Evolutionary conservation across 2,797 vertebrate genomes (phyloP).

Genomic region (Erethizon dorsatum): DNA sequence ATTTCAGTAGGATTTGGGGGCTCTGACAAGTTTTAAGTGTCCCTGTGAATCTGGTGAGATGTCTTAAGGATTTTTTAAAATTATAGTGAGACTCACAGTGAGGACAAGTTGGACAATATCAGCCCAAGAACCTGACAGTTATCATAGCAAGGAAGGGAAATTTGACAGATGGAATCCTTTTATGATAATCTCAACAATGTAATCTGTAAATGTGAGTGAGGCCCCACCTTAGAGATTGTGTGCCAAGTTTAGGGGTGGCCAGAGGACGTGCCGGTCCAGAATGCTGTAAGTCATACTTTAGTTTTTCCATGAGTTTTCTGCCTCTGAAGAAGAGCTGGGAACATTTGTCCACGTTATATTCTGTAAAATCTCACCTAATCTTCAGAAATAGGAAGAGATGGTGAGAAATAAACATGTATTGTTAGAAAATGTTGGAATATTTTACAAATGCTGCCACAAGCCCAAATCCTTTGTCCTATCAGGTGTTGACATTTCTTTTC

Average conservation of each 20-base stretch:
- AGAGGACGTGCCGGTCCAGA: neutral
- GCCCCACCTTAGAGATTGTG: constrained; percentile 62
- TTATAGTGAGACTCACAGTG: constrained; percentile 71
- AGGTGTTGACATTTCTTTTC: constrained; percentile 2
- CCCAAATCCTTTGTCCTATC: neutral
- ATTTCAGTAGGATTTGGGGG: constrained; percentile 53
- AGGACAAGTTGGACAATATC: constrained; percentile 71
- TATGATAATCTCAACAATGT: constrained; percentile 85
- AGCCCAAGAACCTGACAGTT: constrained; percentile 72
- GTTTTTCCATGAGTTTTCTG: constrained; percentile 54
- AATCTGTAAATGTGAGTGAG: constrained; percentile 71
- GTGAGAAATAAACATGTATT: constrained; percentile 12
- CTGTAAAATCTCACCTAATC: constrained; percentile 49
- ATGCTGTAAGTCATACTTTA: constrained; percentile 10
- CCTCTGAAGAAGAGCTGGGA: constrained; percentile 8
- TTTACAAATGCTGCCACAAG: neutral
- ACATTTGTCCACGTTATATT: neutral
- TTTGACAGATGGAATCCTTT: constrained; percentile 75
- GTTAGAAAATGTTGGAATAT: neutral
- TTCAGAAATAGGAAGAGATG: constrained; percentile 42
- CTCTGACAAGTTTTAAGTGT: constrained; percentile 45
- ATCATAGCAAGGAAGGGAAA: constrained; percentile 76
- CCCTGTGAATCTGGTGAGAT: neutral
- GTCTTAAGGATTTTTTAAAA: constrained; percentile 62
- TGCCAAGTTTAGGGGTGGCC: constrained; percentile 52